Base-by-base conservation (phyloP, 2,888 invertebrate species). In the Rhorus exstirpatorius region DNA sequence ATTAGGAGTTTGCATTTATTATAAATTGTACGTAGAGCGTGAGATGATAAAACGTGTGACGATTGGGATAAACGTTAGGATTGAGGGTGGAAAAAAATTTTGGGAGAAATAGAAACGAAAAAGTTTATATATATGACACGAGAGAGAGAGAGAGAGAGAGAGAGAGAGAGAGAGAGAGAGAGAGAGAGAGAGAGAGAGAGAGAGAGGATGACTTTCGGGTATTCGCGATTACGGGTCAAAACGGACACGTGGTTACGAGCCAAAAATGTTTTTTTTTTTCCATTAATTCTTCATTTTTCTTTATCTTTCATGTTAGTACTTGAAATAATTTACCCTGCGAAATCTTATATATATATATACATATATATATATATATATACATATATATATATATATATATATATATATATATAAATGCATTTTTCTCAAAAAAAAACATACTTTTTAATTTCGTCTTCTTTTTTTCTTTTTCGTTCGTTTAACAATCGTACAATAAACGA, bases 1-100 rank as follows among this genome's bases (percentile, higher is more conserved):
- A n/a, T n/a, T n/a, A n/a, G n/a, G n/a, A n/a, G 88, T 88, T 89
- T 87, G 89, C 89, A 89, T 90, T 89, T 90, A 89, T 89, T 87
- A 90, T 86, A 88, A 90, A 89, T 89, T 90, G 85, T 90, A 89
- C 87, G 87, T 89, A 88, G 86, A 87, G 49, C 76, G 81, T 75
- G 72, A 80, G 78, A 55, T 58, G 74, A 63, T 76, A n/a, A n/a
- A n/a, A n/a, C n/a, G n/a, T n/a, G n/a, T n/a, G n/a, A n/a, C n/a
- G n/a, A n/a, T n/a, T n/a, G n/a, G n/a, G n/a, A n/a, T n/a, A n/a
- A n/a, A n/a, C n/a, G n/a, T n/a, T n/a, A n/a, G n/a, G n/a, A n/a
- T n/a, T n/a, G n/a, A n/a, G n/a, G n/a, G n/a, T n/a, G n/a, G n/a
- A n/a, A n/a, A n/a, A n/a, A n/a, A n/a, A n/a, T n/a, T n/a, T n/a